Evolutionary conservation across 2,797 vertebrate genomes (phyloP).

Genomic region (Mionectes olivaceus): DNA sequence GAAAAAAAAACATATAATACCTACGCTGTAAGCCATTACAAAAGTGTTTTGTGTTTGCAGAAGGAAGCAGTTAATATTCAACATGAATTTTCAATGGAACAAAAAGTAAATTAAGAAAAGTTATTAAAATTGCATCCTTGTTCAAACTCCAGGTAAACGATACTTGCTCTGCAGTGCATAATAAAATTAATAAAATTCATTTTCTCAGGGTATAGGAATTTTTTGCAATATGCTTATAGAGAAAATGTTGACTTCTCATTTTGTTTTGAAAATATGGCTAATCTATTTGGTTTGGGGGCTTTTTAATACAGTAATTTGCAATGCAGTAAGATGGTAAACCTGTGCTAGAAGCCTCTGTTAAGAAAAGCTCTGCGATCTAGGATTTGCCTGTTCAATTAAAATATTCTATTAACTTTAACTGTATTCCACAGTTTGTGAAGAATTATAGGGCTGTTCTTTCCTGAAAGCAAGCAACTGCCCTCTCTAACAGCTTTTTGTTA

Average conservation of each 20-base stretch:
- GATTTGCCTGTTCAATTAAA: constrained; percentile 3
- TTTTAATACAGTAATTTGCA: neutral
- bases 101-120: neutral
- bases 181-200: neutral
- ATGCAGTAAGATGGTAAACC: neutral
- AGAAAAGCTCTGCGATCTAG: neutral
- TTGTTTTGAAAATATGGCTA: neutral
- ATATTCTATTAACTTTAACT: neutral
- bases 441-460: neutral
- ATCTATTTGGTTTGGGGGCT: neutral
- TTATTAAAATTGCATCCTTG: neutral
- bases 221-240: neutral
- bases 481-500: neutral
- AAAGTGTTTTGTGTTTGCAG: neutral
- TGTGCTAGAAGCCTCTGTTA: neutral
- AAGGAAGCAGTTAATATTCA: neutral
- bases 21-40: neutral
- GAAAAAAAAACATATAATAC: neutral
- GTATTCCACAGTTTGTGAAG: neutral
- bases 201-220: neutral
- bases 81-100: neutral
- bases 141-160: neutral
- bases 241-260: neutral
- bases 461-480: neutral
- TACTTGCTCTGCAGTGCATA: neutral